These are phyloP conservation scores for Silurus glanis DNA, from an alignment of 2,113 vertebrate species.

Conservation along the genomic window DNA sequence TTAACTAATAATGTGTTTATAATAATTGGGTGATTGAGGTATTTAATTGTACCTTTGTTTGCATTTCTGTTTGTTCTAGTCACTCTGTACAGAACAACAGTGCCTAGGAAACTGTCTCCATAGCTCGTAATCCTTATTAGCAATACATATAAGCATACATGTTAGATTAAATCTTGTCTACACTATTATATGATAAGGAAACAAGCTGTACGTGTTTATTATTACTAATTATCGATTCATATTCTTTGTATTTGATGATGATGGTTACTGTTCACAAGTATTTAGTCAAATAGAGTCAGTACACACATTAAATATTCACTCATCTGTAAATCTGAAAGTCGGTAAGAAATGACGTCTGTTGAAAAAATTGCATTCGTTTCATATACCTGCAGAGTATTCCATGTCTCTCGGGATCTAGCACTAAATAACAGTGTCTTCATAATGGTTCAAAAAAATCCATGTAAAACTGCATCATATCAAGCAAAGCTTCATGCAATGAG, in stretches of 20 bases:
- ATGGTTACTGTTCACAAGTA: neutral
- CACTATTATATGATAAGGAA: neutral
- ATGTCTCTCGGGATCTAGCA: slow-evolving; percentile 39
- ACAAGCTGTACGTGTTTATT: neutral
- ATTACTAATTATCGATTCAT: neutral
- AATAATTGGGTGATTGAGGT: neutral
- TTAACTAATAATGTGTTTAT: neutral
- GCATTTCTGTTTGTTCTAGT: slow-evolving; percentile 36
- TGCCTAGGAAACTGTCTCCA: slow-evolving; percentile 62
- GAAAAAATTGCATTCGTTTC: neutral
- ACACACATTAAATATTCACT: neutral
- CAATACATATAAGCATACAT: neutral
- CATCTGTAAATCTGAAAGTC: neutral
- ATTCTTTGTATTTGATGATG: neutral
- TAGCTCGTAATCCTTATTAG: slow-evolving; percentile 39
- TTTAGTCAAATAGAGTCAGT: neutral
- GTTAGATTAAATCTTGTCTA: neutral
- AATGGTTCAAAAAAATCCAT: neutral
- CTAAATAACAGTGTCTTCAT: slow-evolving; percentile 46
- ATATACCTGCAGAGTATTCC: slow-evolving; percentile 19
- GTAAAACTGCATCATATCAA: neutral
- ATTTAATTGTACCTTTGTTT: slow-evolving; percentile 9
- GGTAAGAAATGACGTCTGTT: neutral
- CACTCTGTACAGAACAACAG: slow-evolving; percentile 25
- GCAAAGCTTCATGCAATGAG: neutral